Conservation (phyloP, 2,797 vertebrate species). For the Buceros bicornis region DNA sequence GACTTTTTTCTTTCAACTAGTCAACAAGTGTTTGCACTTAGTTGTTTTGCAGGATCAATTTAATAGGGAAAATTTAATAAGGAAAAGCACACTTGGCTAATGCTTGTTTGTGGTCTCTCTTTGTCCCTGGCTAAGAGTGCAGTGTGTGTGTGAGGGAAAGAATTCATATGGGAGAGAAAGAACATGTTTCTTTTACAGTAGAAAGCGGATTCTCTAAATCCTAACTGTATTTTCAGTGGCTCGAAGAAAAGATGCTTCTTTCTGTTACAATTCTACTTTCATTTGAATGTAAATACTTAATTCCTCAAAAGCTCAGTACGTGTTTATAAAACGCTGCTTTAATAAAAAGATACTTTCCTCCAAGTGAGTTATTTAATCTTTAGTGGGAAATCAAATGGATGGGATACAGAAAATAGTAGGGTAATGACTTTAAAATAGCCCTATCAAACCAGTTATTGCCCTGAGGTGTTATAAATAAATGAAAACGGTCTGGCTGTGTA, state of each 20-base stretch:
- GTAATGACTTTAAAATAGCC: slow-evolving; percentile 53
- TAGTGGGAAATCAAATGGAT: slow-evolving; percentile 15
- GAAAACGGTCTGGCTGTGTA: slow-evolving; percentile 26
- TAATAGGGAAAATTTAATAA: neutral
- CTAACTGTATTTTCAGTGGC: neutral
- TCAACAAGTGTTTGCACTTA: neutral
- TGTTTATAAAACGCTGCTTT: slow-evolving; percentile 7
- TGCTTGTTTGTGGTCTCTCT: neutral
- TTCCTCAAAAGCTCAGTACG: slow-evolving; percentile 9
- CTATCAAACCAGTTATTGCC: slow-evolving; percentile 33
- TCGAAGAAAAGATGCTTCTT: neutral
- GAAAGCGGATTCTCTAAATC: neutral
- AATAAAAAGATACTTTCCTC: slow-evolving; percentile 46
- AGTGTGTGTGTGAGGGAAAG: neutral
- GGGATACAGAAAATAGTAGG: slow-evolving; percentile 15
- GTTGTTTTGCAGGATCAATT: neutral
- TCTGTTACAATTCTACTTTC: neutral
- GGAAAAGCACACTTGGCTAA: neutral
- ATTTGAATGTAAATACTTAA: slow-evolving; percentile 14
- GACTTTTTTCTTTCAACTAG: neutral
- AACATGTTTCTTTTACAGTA: neutral
- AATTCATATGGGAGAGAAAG: neutral
- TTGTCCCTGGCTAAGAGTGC: neutral
- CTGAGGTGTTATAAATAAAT: slow-evolving; percentile 35
- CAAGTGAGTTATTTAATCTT: slow-evolving; percentile 17